Base-by-base conservation (phyloP, 2,888 invertebrate species). In the Platerodrilus igneus region DNA sequence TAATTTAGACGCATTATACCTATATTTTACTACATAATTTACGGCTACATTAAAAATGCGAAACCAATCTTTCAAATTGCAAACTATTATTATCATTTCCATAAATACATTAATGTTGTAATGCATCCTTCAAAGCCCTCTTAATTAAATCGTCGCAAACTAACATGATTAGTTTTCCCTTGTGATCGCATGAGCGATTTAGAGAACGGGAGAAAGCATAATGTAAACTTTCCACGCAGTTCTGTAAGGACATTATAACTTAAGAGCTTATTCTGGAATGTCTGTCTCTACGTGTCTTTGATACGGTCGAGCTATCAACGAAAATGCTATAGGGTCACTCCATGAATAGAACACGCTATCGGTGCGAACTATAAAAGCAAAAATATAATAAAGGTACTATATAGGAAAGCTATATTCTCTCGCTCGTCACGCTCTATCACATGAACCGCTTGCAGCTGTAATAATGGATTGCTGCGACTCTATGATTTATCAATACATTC, bases 381-480 rank as follows among this genome's bases (percentile, higher is more conserved):
- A n/a, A 55, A 55, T 53, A 51, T 50, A 58, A 58, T 57, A 53
- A 52, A 55, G 48, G 47, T 34, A 40, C 48, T 41, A 48, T 47
- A 50, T 37, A 47, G 51, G 45, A 53, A 47, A 50, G 53, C 52
- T 47, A 53, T 54, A 51, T 49, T 56, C 53, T 46, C 48, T 45
- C 47, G 37, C 40, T 36, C 47, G 55, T 55, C 52, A 56, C 55
- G 53, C 51, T 50, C 40, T 42, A 37, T 48, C 48, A 49, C 36
- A 49, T 39, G 45, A 26, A 41, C 51, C 50, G 46, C 40, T 46
- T 50, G 49, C 52, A 49, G 47, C 45, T 37, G 46, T 51, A 52
- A 52, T 56, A 57, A 57, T 58, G 47, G 54, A 53, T 51, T 48
- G 40, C 45, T 37, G 31, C 35, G 25, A 40, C 33, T 39, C 37